Base-by-base conservation (phyloP, 1,140 invertebrate genomes). In the Drosophila baimaii region DNA sequence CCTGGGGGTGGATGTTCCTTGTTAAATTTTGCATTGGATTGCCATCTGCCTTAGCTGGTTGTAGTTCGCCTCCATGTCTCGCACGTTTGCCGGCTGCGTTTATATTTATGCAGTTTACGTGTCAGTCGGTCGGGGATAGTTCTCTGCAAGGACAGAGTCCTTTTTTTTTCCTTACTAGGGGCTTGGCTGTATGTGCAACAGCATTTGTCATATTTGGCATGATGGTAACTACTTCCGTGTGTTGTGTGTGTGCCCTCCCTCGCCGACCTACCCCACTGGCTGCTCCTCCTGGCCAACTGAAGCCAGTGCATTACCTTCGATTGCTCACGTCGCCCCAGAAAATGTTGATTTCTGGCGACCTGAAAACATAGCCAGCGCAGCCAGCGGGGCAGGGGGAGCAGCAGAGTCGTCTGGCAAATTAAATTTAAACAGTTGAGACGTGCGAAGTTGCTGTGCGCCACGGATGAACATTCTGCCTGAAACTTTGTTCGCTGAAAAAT, bases 191-290 rank as follows among this genome's bases (percentile, higher is more conserved):
- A 51, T 76, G 75, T 80, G 65, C 35, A 63, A 57, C 72, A 68
- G 59, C 84, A 89, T 89, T 90, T 89, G 84, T 89, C 85, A 88
- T 88, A 89, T 89, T 89, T 89, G 84, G 81, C 85, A 89, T 84
- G 80, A 78, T 72, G 85, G 84, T 89, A 89, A 89, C 84, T 74
- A 88, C 80, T 89, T 89, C 84, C 84, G 82, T 88, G 56, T 83
- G 68, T 64, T 76, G 74, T 65, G 31, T 65, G 31, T 23, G 17
- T 23, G 10, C 9, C 3, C 33, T 27, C 21, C 25, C 33, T 41
- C 33, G 19, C 17, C 39, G 25, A 23, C 31, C 35, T 21, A 19
- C 13, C n/a, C n/a, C n/a, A n/a, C 17, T 33, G 17, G 23, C 25
- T 9, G n/a, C 15, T 31, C 23, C 31, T 29, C 15, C 25, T 17